A percentile compares a stretch with the other conserved stretches of the same genome.
These are phyloP conservation scores for Leptinotarsa juncta DNA, from an alignment of 2,888 invertebrate genomes.

Conservation along the genomic window DNA sequence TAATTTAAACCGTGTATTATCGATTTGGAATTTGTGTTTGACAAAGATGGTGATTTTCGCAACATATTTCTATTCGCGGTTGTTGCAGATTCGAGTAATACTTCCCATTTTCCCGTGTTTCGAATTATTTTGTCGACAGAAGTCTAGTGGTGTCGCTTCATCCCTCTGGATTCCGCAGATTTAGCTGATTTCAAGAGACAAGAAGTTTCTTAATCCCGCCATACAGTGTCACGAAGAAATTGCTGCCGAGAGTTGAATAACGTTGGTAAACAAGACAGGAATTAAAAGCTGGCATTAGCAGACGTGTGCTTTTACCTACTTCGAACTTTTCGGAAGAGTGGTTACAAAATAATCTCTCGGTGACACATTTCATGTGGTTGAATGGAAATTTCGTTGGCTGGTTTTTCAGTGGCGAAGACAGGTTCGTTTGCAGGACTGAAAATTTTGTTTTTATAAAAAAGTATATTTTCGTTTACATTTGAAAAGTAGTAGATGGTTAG, in stretches of 20 bases:
- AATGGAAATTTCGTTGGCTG: no score
- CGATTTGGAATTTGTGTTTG: no score
- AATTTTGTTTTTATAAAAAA: no score
- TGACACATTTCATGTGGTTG: not conserved
- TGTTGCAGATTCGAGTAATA: not conserved
- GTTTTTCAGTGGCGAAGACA: no score
- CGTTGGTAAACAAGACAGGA: not conserved
- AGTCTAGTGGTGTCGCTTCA: conserved; percentile 1
- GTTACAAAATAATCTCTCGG: not conserved
- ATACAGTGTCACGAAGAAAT: not conserved
- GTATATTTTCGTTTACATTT: no score
- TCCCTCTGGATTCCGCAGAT: conserved; percentile 1
- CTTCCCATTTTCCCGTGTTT: not conserved
- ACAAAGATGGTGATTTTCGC: no score
- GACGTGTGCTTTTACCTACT: not conserved
- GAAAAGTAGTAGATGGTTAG: no score
- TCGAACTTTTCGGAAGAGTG: not conserved
- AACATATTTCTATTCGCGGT: no score
- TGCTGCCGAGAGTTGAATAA: conserved; percentile 1
- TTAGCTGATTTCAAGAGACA: conserved; percentile 14
- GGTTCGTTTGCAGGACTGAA: no score
- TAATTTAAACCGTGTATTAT: no score
- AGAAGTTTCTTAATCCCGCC: conserved; percentile 7
- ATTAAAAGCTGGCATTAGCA: conserved; percentile 3
- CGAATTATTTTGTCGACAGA: not conserved